These are phyloP conservation scores for Uloborus diversus DNA, from an alignment of 1,140 invertebrate species.

Conservation along the genomic window DNA sequence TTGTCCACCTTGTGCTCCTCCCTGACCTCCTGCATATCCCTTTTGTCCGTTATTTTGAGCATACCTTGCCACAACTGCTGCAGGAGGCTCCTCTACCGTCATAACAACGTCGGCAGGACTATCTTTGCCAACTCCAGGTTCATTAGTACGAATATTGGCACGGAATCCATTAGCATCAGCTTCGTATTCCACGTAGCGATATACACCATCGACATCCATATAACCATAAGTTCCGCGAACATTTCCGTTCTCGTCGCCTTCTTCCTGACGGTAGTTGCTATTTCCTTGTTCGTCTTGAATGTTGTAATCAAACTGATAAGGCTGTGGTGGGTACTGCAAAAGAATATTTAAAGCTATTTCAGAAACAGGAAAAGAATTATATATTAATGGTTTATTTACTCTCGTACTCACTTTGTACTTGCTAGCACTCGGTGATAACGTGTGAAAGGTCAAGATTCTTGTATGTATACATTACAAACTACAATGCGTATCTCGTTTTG, in stretches of 20 bases:
- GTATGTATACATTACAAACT: too few relatives aligned
- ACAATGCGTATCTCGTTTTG: too few relatives aligned
- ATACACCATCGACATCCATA: conserved; percentile 54
- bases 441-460: too few relatives aligned
- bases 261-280: conserved; percentile 55
- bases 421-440: too few relatives aligned
- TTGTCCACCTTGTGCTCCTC: conserved; percentile 56
- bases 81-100: conserved; percentile 54
- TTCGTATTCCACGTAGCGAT: conserved; percentile 54
- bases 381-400: background rate
- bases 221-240: conserved; percentile 57
- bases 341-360: too few relatives aligned
- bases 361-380: background rate
- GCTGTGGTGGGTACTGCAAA: conserved; percentile 56
- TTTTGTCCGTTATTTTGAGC: conserved; percentile 14
- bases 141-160: conserved; percentile 57
- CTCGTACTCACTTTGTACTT: too few relatives aligned
- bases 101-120: conserved; percentile 58
- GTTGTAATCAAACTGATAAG: conserved; percentile 57
- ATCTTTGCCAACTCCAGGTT: conserved; percentile 56
- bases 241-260: conserved; percentile 55
- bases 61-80: conserved; percentile 41
- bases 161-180: conserved; percentile 57
- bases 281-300: conserved; percentile 57
- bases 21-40: conserved; percentile 37